These are phyloP conservation scores for Junonia oenone DNA, from an alignment of 2,888 invertebrate genomes.

Conservation along the genomic window DNA sequence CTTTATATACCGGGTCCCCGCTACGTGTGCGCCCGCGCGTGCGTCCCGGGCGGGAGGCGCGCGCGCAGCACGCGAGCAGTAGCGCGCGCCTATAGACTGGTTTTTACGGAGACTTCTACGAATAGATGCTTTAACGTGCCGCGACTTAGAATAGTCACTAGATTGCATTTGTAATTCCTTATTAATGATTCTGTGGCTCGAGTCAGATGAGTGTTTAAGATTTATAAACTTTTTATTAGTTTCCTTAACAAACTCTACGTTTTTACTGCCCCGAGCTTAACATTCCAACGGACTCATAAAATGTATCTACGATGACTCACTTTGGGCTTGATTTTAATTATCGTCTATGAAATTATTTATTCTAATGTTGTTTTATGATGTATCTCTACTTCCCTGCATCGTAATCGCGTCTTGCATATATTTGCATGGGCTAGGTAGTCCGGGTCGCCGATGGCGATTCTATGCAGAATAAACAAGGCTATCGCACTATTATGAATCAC, in stretches of 20 bases:
- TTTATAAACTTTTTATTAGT: slow-evolving; percentile 20
- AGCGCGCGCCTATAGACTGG: slow-evolving; percentile 69
- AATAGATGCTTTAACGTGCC: slow-evolving; percentile 70
- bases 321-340: slow-evolving; percentile 8
- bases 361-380: slow-evolving; percentile 12
- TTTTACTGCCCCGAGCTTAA: slow-evolving; percentile 6
- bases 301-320: slow-evolving; percentile 7
- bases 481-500: slow-evolving; percentile 60
- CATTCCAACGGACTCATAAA: slow-evolving; percentile 7
- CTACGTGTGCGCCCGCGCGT: slow-evolving; percentile 35
- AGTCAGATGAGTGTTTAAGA: slow-evolving; percentile 20
- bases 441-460: slow-evolving; percentile 40
- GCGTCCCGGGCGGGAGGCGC: slow-evolving; percentile 44
- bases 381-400: slow-evolving; percentile 9
- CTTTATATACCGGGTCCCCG: slow-evolving; percentile 58
- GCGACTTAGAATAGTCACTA: slow-evolving; percentile 52
- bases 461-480: slow-evolving; percentile 48
- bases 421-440: slow-evolving; percentile 31
- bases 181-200: slow-evolving; percentile 35
- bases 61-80: slow-evolving; percentile 66
- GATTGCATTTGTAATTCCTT: slow-evolving; percentile 53
- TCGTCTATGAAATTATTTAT: not conserved
- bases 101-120: slow-evolving; percentile 70
- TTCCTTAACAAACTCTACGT: slow-evolving; percentile 10
- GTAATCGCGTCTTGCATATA: slow-evolving; percentile 25